Evolutionary conservation across 2,113 vertebrate genomes (phyloP).

Genomic region (Scortum barcoo): DNA sequence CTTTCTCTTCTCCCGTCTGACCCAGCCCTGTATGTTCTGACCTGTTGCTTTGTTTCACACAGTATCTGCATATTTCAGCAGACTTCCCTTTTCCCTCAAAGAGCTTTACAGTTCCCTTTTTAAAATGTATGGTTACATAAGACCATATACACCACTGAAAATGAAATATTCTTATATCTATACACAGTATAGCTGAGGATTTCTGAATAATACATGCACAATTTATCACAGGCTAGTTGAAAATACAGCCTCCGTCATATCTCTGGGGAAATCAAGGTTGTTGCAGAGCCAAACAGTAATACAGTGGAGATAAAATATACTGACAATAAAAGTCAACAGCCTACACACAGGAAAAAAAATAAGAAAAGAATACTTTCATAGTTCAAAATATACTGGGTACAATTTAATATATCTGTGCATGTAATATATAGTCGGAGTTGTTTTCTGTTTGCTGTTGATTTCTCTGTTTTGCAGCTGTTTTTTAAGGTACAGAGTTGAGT

Average conservation of each 20-base stretch:
- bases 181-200: background rate
- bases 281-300: background rate
- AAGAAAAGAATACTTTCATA: background rate
- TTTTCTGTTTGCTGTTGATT: background rate
- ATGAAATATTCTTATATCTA: background rate
- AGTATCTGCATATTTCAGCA: background rate
- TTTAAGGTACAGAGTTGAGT: background rate
- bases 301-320: background rate
- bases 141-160: background rate
- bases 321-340: background rate
- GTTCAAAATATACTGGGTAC: background rate
- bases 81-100: background rate
- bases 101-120: background rate
- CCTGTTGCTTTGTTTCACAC: slow-evolving; percentile 3
- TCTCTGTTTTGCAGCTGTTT: background rate
- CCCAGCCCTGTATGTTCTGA: background rate
- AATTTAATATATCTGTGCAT: background rate
- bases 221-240: background rate
- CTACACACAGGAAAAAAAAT: background rate
- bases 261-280: slow-evolving; percentile 1
- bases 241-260: background rate
- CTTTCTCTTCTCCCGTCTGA: background rate
- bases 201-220: slow-evolving; percentile 1
- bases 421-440: background rate
- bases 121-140: background rate